A percentile compares a stretch with the other conserved stretches of the same genome.
These are phyloP conservation scores for Calonectris borealis DNA, from an alignment of 2,113 vertebrate species.

Conservation along the genomic window DNA sequence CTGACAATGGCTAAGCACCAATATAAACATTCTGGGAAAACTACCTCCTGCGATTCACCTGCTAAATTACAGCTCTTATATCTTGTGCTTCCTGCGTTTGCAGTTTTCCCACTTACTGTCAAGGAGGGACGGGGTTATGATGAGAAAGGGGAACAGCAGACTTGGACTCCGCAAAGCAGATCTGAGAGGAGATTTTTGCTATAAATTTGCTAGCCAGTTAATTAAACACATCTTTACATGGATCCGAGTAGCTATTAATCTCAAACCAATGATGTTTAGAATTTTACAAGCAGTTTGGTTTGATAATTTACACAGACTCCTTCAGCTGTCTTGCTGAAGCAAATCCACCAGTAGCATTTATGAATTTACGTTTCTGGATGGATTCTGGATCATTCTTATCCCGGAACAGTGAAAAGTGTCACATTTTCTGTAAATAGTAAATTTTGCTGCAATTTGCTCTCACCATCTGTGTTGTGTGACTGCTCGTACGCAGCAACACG, in stretches of 20 bases:
- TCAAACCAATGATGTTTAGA: conserved; percentile 2
- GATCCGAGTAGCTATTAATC: neutral
- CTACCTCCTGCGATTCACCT: neutral
- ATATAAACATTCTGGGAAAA: neutral
- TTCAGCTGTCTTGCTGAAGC: neutral
- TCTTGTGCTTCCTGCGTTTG: neutral
- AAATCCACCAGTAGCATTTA: neutral
- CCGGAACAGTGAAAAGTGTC: neutral
- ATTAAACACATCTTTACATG: conserved; percentile 39
- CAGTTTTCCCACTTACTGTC: neutral
- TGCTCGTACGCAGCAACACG: rapidly evolving
- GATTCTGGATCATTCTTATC: neutral
- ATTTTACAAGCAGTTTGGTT: conserved; percentile 27
- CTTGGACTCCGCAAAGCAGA: neutral
- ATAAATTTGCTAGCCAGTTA: conserved; percentile 42
- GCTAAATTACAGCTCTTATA: neutral
- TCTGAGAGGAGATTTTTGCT: neutral
- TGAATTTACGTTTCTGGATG: neutral
- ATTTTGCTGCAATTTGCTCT: neutral
- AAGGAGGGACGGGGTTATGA: neutral
- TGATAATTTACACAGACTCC: neutral
- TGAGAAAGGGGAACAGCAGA: neutral
- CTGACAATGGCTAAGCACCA: neutral
- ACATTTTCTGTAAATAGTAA: neutral
- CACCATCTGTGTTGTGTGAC: neutral